These are phyloP conservation scores for Atherinomorus stipes DNA, from an alignment of 2,113 vertebrate species.

Conservation along the genomic window DNA sequence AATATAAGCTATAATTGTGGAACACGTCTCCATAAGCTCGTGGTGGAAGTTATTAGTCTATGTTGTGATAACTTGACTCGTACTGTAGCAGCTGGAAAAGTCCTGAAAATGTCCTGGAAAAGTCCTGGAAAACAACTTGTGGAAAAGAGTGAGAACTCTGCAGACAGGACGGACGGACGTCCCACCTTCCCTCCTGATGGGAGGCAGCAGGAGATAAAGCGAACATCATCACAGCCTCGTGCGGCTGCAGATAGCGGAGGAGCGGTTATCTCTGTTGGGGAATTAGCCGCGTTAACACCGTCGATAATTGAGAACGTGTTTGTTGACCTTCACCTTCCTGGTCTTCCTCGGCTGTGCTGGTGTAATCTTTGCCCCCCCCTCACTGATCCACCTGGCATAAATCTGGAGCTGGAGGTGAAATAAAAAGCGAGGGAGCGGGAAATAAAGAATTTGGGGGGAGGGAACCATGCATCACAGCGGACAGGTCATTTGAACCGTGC, in stretches of 20 bases:
- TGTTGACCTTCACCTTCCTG: conserved; percentile 41
- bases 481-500: conserved; percentile 53
- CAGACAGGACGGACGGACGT: neutral
- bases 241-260: conserved; percentile 25
- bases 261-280: neutral
- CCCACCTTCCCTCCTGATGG: neutral
- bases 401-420: conserved; percentile 22
- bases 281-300: conserved; percentile 14
- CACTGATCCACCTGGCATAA: conserved; percentile 26
- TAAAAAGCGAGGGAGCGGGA: conserved; percentile 28
- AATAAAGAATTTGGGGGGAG: conserved; percentile 22
- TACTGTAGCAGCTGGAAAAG: no score
- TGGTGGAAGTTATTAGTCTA: no score
- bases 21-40: no score
- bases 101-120: no score
- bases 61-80: no score
- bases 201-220: conserved; percentile 12
- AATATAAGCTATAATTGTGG: no score
- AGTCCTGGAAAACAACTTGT: no score
- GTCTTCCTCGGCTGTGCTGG: conserved; percentile 24
- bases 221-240: conserved; percentile 3
- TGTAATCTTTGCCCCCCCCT: conserved; percentile 44
- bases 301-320: conserved; percentile 54
- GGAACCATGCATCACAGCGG: conserved; percentile 50
- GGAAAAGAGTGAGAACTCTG: no score